A percentile compares a stretch with the other conserved stretches of the same genome.
Conservation (phyloP, 2,113 vertebrate species). For the Oreotrochilus melanogaster region DNA sequence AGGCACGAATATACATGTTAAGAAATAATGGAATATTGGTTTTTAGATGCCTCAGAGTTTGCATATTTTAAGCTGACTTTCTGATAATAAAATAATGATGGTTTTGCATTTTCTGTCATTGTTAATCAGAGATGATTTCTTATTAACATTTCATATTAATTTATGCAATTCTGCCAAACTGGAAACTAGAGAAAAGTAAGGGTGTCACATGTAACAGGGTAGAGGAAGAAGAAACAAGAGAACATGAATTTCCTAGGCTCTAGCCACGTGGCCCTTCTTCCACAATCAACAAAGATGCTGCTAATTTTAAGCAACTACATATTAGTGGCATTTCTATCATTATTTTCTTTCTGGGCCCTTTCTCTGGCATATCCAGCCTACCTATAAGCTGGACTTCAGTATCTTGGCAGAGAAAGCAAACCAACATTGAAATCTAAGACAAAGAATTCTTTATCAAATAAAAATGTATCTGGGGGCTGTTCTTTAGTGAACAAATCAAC, state of each 20-base stretch:
- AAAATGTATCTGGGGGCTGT: not conserved
- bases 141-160: not conserved
- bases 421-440: too few relatives aligned
- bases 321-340: not conserved
- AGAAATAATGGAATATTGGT: not conserved
- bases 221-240: not conserved
- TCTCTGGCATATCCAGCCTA: not conserved
- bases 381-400: accelerated
- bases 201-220: accelerated
- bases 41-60: not conserved
- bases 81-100: not conserved
- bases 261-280: not conserved
- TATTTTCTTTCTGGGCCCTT: not conserved
- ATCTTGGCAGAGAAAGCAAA: not conserved
- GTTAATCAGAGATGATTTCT: not conserved
- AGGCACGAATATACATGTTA: too few relatives aligned
- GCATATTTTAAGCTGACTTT: not conserved
- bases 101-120: not conserved
- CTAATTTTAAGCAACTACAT: not conserved
- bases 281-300: not conserved
- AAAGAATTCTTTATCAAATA: not conserved
- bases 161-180: not conserved
- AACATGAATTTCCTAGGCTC: not conserved
- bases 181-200: not conserved
- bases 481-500: not conserved